phyloP scores from a whole-genome alignment of 1,140 invertebrate genomes.

The Araneus ventricosus region DNA sequence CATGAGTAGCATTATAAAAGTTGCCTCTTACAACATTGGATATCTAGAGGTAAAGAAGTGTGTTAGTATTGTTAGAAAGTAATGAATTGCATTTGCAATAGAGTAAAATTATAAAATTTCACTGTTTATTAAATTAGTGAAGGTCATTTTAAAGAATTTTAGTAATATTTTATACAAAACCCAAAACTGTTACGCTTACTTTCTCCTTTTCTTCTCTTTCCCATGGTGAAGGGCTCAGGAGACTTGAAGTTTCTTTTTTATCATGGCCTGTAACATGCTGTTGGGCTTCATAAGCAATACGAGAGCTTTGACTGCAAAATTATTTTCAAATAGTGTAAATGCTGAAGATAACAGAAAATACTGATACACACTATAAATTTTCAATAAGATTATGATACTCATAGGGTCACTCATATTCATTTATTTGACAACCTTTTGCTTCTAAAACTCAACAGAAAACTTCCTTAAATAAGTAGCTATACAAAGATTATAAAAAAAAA shows the following conservation, averaged over 20 bases:
- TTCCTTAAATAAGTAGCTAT: too few species aligned
- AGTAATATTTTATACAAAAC: neutral
- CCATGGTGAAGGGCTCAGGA: conserved; percentile 88
- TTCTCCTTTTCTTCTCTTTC: conserved; percentile 93
- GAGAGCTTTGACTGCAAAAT: conserved; percentile 52
- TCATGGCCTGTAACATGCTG: conserved; percentile 53
- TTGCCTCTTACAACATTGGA: conserved; percentile 59
- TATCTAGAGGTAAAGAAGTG: conserved; percentile 71
- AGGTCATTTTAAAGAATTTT: neutral
- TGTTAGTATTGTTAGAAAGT: conserved; percentile 64
- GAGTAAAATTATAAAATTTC: neutral
- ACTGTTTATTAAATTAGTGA: neutral
- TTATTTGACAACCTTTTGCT: too few species aligned
- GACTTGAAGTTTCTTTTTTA: conserved; percentile 67
- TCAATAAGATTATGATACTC: too few species aligned
- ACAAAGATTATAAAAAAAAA: too few species aligned
- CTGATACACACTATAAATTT: too few species aligned
- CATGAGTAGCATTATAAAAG: conserved; percentile 73
- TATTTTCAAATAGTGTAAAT: too few species aligned
- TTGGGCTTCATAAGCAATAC: conserved; percentile 53
- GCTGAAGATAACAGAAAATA: too few species aligned
- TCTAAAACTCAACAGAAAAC: too few species aligned
- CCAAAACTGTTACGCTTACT: conserved; percentile 79
- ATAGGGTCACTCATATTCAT: too few species aligned
- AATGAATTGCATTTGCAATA: neutral